These are phyloP conservation scores for Parazoanthus atlanticus DNA, from an alignment of 92 coral and sea anemone genomes.

Conservation along the genomic window DNA sequence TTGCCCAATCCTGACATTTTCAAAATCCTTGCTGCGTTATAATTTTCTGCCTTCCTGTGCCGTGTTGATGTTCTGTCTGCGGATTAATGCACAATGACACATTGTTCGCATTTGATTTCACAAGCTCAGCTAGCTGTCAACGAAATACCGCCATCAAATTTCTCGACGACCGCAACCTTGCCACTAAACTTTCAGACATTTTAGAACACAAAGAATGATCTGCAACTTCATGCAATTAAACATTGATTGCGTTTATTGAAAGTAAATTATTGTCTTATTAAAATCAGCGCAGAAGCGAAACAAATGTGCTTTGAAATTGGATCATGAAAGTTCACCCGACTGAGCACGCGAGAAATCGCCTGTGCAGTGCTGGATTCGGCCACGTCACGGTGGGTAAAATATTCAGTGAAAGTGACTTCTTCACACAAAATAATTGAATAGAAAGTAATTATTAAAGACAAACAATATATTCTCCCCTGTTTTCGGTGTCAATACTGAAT, in stretches of 20 bases:
- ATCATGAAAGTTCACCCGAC: background rate
- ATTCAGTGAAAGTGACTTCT: background rate
- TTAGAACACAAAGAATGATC: background rate
- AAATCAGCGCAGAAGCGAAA: background rate
- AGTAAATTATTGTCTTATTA: background rate
- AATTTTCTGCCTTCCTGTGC: background rate
- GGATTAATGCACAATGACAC: conserved; percentile 14
- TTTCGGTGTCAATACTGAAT: background rate
- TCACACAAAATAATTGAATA: background rate
- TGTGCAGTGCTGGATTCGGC: conserved; percentile 6
- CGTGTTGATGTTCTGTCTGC: conserved; percentile 5
- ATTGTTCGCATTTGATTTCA: conserved; percentile 23
- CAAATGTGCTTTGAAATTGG: conserved; percentile 21
- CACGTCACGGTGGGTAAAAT: conserved; percentile 26
- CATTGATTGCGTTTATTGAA: background rate
- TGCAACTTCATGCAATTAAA: background rate
- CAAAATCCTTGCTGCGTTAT: background rate
- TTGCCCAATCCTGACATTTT: too few relatives aligned
- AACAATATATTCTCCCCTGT: background rate
- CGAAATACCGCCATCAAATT: conserved; percentile 5
- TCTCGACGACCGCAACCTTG: background rate
- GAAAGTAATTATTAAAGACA: background rate
- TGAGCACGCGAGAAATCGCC: conserved; percentile 20
- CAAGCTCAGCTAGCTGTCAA: conserved; percentile 3
- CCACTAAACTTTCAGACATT: background rate